A percentile compares a stretch with the other conserved stretches of the same genome.
Evolutionary conservation across 1,140 invertebrate species (phyloP).

Genomic region (Dinoponera quadriceps): DNA sequence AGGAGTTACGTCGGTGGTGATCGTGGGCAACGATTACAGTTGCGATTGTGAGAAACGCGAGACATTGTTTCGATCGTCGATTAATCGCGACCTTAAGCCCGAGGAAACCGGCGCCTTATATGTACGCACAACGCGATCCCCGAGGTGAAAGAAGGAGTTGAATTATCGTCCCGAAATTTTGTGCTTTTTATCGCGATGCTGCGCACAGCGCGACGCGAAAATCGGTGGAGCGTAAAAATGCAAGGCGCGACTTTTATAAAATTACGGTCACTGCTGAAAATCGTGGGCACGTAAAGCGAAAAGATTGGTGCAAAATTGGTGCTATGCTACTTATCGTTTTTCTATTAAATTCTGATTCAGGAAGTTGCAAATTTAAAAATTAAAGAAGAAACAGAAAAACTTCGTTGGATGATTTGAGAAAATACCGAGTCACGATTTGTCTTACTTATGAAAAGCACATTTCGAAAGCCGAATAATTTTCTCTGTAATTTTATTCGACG

Average conservation of each 20-base stretch:
- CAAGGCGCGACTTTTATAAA: background rate
- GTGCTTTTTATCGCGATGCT: background rate
- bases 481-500: too few relatives aligned
- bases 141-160: constrained; percentile 5
- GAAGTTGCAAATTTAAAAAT: too few relatives aligned
- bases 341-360: too few relatives aligned
- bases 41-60: constrained; percentile 10
- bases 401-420: too few relatives aligned
- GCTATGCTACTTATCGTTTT: too few relatives aligned
- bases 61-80: constrained; percentile 36
- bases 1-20: constrained; percentile 15
- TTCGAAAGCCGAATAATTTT: too few relatives aligned
- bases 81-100: constrained; percentile 20
- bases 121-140: constrained; percentile 6
- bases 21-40: constrained; percentile 34
- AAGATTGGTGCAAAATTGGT: too few relatives aligned
- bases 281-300: background rate
- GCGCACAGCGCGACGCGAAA: background rate
- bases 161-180: constrained; percentile 20
- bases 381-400: too few relatives aligned
- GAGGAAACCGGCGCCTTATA: constrained; percentile 46
- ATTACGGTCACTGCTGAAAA: background rate
- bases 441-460: too few relatives aligned
- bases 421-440: too few relatives aligned
- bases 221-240: too few relatives aligned